These are phyloP conservation scores for Clarias laeviceps DNA, from an alignment of 2,797 vertebrate species.

Conservation along the genomic window DNA sequence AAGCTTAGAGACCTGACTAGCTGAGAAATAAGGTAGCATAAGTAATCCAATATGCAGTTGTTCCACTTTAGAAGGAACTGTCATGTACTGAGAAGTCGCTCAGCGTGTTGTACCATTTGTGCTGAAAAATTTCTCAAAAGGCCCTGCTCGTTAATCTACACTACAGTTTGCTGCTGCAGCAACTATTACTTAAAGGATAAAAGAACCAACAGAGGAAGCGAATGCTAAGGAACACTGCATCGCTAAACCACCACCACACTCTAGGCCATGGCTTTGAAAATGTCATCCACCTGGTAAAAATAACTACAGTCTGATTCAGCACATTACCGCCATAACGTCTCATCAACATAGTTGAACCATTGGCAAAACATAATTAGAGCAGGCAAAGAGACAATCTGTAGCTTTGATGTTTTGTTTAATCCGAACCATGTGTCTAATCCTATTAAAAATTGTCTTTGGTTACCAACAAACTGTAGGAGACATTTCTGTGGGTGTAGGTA, in stretches of 20 bases:
- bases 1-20: conserved; percentile 1
- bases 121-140: conserved; percentile 65
- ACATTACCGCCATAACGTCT: conserved; percentile 10
- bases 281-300: conserved; percentile 46
- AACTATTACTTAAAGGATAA: conserved; percentile 61
- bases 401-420: conserved; percentile 27
- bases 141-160: conserved; percentile 75
- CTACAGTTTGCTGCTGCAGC: conserved; percentile 72
- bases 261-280: conserved; percentile 37
- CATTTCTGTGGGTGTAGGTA: not conserved
- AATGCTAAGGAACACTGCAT: conserved; percentile 41
- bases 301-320: conserved; percentile 32
- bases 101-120: conserved; percentile 52
- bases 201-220: conserved; percentile 41
- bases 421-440: conserved; percentile 20
- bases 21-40: conserved; percentile 39
- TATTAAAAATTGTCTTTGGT: conserved; percentile 30
- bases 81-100: conserved; percentile 46
- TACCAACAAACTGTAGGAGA: conserved; percentile 10
- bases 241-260: conserved; percentile 21
- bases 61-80: conserved; percentile 41
- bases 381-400: conserved; percentile 14
- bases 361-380: conserved; percentile 38
- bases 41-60: conserved; percentile 26
- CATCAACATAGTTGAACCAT: conserved; percentile 26